Evolutionary conservation across 2,888 invertebrate genomes (phyloP).

Genomic region (Cheiracanthium punctorium): DNA sequence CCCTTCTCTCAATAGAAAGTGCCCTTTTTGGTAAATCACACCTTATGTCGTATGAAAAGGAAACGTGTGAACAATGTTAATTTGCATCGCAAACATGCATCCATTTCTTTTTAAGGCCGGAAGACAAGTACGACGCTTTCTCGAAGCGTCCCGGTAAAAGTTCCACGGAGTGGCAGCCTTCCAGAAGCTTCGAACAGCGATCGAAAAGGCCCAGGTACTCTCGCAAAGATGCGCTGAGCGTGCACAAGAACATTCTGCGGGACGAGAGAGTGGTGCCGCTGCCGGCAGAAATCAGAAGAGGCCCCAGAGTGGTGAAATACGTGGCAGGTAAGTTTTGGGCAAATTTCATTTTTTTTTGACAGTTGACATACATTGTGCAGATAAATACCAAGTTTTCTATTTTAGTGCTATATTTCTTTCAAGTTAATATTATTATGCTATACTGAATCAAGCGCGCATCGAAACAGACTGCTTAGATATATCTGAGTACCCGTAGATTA

Average conservation of each 20-base stretch:
- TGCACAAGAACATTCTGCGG: neutral
- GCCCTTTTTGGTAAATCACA: no score
- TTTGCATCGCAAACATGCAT: neutral
- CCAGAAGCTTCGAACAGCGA: neutral
- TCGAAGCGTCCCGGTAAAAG: neutral
- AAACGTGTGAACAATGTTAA: no score
- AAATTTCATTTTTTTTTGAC: no score
- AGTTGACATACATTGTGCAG: no score
- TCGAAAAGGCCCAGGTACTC: neutral
- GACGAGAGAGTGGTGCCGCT: neutral
- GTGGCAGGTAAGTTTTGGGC: conserved; percentile 59
- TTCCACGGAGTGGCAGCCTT: neutral
- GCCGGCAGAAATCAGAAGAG: conserved; percentile 17
- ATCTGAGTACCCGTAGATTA: no score
- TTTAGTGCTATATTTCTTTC: no score
- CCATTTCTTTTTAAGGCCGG: neutral
- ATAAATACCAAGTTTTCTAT: no score
- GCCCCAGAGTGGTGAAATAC: conserved; percentile 43
- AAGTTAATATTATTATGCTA: no score
- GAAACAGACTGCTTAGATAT: no score
- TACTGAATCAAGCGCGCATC: no score
- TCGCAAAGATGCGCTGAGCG: neutral
- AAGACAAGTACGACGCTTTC: neutral
- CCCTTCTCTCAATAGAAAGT: no score
- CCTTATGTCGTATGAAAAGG: no score